Base-by-base conservation (phyloP, 2,888 invertebrate genomes). In the Gastrophysa polygoni region DNA sequence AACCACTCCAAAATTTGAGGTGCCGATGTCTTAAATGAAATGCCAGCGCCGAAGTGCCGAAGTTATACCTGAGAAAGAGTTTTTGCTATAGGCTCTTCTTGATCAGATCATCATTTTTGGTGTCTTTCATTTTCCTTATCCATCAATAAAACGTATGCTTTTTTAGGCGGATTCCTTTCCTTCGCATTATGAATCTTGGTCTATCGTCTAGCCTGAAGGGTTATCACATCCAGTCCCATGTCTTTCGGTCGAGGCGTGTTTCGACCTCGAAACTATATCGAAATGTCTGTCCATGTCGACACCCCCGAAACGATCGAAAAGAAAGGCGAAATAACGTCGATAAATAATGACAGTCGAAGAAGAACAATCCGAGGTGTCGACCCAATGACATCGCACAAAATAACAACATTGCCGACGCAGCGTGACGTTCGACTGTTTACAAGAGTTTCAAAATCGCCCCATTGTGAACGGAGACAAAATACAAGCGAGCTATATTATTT, bases 341-440 rank as follows among this genome's bases (percentile, higher is more conserved):
- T 71, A 67, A 71, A 66, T 71, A 67, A 68, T 68, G 69, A 67
- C 69, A 63, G 66, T 57, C 47, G 56, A 56, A 61, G 59, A 64
- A 64, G 69, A 70, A 70, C 68, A 71, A 71, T 68, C n/a, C 62
- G 62, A 59, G 55, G 66, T 62, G 65, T 66, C 64, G 49, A 61
- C 57, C 55, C 63, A 68, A 68, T 71, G 72, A 72, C 71, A 64
- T 59, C 44, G 72, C 69, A 67, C 60, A 67, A 70, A 69, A 66
- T 68, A 67, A 64, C 65, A 64, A 66, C 67, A n/a, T n/a, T 11
- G 66, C 16, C 44, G 28, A 51, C 67, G 5, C 68, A 57, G 68
- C 70, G 64, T 68, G 70, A 64, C 51, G 56, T 57, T 55, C 60
- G 52, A 63, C 63, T 67, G 63, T 67, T 63, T 67, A 68, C 66